Evolutionary conservation across 1,140 invertebrate species (phyloP).

Genomic region (Neodiprion virginianus): DNA sequence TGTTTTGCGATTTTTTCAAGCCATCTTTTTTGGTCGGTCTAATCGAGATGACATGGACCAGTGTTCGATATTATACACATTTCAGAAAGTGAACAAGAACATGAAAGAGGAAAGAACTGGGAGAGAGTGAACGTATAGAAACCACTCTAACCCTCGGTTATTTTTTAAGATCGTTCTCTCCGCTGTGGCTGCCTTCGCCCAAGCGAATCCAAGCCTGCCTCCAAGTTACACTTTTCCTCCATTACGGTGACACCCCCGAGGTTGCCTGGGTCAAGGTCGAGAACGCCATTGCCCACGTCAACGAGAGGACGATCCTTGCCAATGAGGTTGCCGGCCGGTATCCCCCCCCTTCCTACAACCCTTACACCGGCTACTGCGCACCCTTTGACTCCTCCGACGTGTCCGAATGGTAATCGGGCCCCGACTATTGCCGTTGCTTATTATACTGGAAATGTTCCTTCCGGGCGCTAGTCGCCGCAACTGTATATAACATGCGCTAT

Average conservation of each 20-base stretch:
- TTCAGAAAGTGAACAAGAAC: no score
- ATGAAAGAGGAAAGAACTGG: no score
- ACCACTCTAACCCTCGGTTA: not conserved
- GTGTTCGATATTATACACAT: no score
- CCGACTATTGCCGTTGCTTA: not conserved
- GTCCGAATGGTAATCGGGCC: conserved; percentile 33
- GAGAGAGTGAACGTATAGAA: not conserved
- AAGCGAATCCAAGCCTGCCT: not conserved
- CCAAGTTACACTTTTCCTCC: conserved; percentile 3
- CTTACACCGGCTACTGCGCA: not conserved
- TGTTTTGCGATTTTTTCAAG: no score
- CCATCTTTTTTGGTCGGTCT: no score
- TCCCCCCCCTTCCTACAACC: not conserved
- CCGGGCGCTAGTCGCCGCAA: not conserved
- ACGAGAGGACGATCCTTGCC: conserved; percentile 57
- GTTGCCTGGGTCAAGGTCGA: conserved; percentile 63
- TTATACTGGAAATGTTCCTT: not conserved
- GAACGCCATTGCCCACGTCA: conserved; percentile 64
- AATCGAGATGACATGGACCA: no score
- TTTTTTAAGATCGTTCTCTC: conserved; percentile 10
- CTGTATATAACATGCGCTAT: not conserved
- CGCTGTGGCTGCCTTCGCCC: not conserved
- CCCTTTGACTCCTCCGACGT: not conserved
- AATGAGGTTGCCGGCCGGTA: conserved; percentile 32
- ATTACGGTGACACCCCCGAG: conserved; percentile 13